Evolutionary conservation across 2,113 vertebrate species (phyloP), one percentile per base, ranked within the genome.

Genomic region (Xiphias gladius): DNA sequence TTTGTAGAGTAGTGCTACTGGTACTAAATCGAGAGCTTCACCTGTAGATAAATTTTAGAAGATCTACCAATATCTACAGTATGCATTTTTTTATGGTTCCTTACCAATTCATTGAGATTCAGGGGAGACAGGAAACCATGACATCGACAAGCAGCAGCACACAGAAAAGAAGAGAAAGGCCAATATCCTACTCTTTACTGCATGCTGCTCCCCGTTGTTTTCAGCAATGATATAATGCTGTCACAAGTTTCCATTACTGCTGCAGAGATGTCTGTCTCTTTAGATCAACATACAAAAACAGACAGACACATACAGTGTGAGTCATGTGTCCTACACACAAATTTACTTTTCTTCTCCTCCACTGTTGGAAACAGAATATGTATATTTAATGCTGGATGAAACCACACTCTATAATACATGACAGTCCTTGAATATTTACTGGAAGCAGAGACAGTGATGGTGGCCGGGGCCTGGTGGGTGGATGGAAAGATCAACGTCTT

Each of bases 401-500:
- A 75, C 61, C 64, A 61, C 80, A 79, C 35, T 70, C 41, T 50
- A 1, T 68, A 66, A 86, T 19, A 43, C 54, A 71, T 11, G 59
- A 70, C 1, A 4, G 70, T 19, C 69, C 76, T 69, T 39, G 87
- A 86, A 76, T 81, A 66, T 87, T 82, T 76, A 76, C 82, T 74
- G 78, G 82, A 73, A 69, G 66, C 57, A 55, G 70, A 62, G 72
- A 54, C 76, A 41, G 80, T n/a, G 69, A 41, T 39, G 54, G 48
- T 58, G 78, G 32, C 48, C 22, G 24, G 48, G 52, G 76, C 14
- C 48, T 62, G 83, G 85, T 89, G 88, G 87, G 83, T 37, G 84
- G 89, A 82, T 22, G 54, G 72, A 63, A 66, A 68, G 84, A 85
- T 82, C 63, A 85, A 84, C 72, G 86, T 86, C 88, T 89, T 86